Evolutionary conservation across 2,888 invertebrate genomes (phyloP), one percentile per base, ranked within the genome.

Genomic region (Macaria liturata): DNA sequence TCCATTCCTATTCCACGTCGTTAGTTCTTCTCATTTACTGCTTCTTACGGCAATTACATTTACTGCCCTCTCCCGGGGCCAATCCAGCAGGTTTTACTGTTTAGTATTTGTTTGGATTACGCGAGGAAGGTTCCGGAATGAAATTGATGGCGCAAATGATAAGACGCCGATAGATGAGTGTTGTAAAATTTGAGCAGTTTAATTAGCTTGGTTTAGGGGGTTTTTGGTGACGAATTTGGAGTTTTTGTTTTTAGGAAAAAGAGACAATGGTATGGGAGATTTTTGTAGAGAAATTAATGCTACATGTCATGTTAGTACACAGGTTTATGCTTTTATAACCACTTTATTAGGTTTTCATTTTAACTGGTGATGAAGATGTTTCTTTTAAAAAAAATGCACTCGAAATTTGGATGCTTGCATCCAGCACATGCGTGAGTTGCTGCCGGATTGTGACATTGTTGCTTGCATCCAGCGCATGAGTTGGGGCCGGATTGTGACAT

Each of bases 21-120:
- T 20, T 20, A 2, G 20, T 20, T 51, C 61, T 59, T 61, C 64
- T 62, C 64, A 62, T 62, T 61, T 62, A 62, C 58, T 49, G 59
- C 56, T 63, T 32, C 64, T 62, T 61, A 59, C 62, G 53, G 54
- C 64, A 57, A 66, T 66, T 64, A 62, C 62, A 59, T 62, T 61
- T 54, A 59, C 45, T 49, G 44, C 9, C 31, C 55, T 44, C 66
- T 55, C 64, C 9, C 37, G 66, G 50, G 66, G 37, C 57, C 62
- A 59, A 62, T 59, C 59, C 49, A 54, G 44, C 46, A 54, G 40
- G 49, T 54, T 62, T 58, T 59, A 59, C 50, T 54, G 54, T 59
- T 50, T 59, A 59, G 54, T 54, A 48, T 59, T 59, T 59, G 54
- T 59, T 54, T 47, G 50, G 59, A 54, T 59, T 46, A 50, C 31